A percentile compares a stretch with the other conserved stretches of the same genome.
Evolutionary conservation across 2,113 vertebrate species (phyloP).

Genomic region (Pyrgilauda ruficollis): DNA sequence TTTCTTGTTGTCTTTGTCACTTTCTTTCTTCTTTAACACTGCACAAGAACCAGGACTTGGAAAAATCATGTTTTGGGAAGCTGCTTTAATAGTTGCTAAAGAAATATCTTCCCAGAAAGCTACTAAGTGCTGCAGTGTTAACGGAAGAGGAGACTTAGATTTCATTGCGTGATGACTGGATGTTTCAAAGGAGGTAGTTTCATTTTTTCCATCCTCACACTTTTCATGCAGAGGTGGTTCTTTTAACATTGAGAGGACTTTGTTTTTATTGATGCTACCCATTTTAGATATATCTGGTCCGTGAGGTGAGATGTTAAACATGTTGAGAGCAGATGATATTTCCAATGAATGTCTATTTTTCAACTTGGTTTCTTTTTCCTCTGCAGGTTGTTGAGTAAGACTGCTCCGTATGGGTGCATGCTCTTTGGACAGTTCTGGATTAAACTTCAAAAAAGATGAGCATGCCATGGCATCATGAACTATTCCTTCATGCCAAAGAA

Average conservation of each 20-base stretch:
- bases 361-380: constrained; percentile 94
- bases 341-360: constrained; percentile 98
- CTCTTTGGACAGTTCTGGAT: constrained; percentile 96
- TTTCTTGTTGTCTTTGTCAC: constrained; percentile 93
- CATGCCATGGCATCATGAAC: constrained; percentile 99
- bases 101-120: constrained; percentile 99
- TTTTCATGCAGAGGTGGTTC: constrained; percentile 95
- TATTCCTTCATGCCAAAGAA: constrained; percentile 98
- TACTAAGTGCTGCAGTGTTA: constrained; percentile 95
- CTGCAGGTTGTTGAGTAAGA: constrained; percentile 84
- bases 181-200: constrained; percentile 83
- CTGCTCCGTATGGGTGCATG: constrained; percentile 93
- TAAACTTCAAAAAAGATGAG: constrained; percentile 97
- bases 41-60: constrained; percentile 97
- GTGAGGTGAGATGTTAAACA: constrained; percentile 96
- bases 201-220: constrained; percentile 91
- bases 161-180: constrained; percentile 81
- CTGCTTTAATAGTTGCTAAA: constrained; percentile 96
- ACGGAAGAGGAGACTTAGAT: constrained; percentile 88
- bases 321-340: constrained; percentile 97
- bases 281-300: constrained; percentile 99
- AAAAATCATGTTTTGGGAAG: constrained; percentile 99
- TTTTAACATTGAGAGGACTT: constrained; percentile 97
- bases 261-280: constrained; percentile 99
- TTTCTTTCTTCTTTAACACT: constrained; percentile 95